A percentile compares a stretch with the other conserved stretches of the same genome.
Evolutionary conservation across 2,888 invertebrate genomes (phyloP).

Genomic region (Ormyrus nitidulus): DNA sequence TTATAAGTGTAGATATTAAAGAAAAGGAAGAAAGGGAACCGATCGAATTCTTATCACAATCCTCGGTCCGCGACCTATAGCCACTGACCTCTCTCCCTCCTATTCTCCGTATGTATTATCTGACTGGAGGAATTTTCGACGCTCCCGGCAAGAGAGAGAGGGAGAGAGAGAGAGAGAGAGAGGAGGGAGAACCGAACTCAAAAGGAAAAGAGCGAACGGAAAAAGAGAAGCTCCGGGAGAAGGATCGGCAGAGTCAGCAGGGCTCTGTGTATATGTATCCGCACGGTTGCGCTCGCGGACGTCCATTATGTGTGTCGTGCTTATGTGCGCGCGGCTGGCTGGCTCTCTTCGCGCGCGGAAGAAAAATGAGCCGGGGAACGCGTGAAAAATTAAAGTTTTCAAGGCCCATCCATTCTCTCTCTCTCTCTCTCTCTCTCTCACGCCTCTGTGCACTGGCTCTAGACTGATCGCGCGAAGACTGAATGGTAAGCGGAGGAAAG

Average conservation of each 20-base stretch:
- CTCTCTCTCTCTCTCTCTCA: no score
- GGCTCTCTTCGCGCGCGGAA: conserved; percentile 1
- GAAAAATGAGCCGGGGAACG: conserved; percentile 49
- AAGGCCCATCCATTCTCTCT: conserved; percentile 50
- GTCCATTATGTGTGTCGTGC: conserved; percentile 49
- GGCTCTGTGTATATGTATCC: background rate
- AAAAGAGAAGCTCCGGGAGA: background rate
- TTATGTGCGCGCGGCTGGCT: conserved; percentile 29
- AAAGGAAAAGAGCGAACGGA: background rate
- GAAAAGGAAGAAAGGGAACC: conserved; percentile 18
- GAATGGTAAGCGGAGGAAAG: conserved; percentile 22
- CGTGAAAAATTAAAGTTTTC: conserved; percentile 58
- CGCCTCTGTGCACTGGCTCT: background rate
- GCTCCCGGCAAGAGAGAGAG: background rate
- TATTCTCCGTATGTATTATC: conserved; percentile 21
- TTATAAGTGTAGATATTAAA: conserved; percentile 43
- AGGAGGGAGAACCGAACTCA: background rate
- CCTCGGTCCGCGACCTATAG: conserved; percentile 23
- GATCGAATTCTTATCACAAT: conserved; percentile 42
- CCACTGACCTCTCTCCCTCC: background rate
- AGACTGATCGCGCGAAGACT: conserved; percentile 26
- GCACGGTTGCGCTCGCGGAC: conserved; percentile 8
- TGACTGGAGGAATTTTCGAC: conserved; percentile 10
- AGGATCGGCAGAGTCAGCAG: conserved; percentile 33
- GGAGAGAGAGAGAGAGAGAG: no score